Percentiles rank a stretch among this genome's conserved stretches.
phyloP scores from a whole-genome alignment of 2,888 invertebrate species.

The Pegoplata infirma region DNA sequence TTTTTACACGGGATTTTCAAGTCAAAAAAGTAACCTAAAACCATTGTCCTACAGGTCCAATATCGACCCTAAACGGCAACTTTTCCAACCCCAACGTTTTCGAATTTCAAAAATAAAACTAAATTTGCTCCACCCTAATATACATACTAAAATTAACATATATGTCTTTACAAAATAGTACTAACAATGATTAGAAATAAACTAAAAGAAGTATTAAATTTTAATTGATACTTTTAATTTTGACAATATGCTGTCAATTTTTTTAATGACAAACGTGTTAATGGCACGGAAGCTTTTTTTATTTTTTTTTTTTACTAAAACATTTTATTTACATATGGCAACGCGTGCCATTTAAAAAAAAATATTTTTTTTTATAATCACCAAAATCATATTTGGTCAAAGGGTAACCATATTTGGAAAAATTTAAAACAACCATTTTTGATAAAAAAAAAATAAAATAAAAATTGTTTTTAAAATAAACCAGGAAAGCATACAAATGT shows the following conservation, averaged over 20 bases:
- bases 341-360: constrained; percentile 53
- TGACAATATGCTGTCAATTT: not conserved
- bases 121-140: too few relatives aligned
- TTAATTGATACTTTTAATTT: not conserved
- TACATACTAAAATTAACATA: constrained; percentile 18
- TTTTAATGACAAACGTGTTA: constrained; percentile 51
- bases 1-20: too few relatives aligned
- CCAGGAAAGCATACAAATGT: not conserved
- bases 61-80: too few relatives aligned
- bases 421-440: not conserved
- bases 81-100: too few relatives aligned
- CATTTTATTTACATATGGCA: constrained; percentile 40
- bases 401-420: constrained; percentile 48
- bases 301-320: not conserved
- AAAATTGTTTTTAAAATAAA: not conserved
- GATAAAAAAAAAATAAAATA: not conserved
- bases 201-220: not conserved
- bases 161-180: constrained; percentile 5
- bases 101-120: too few relatives aligned
- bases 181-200: not conserved
- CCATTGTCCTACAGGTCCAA: too few relatives aligned
- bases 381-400: constrained; percentile 44
- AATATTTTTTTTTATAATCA: not conserved
- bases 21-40: too few relatives aligned
- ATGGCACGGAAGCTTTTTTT: constrained; percentile 60